Evolutionary conservation across 2,797 vertebrate species (phyloP).

Genomic region (Gallinago stenura): DNA sequence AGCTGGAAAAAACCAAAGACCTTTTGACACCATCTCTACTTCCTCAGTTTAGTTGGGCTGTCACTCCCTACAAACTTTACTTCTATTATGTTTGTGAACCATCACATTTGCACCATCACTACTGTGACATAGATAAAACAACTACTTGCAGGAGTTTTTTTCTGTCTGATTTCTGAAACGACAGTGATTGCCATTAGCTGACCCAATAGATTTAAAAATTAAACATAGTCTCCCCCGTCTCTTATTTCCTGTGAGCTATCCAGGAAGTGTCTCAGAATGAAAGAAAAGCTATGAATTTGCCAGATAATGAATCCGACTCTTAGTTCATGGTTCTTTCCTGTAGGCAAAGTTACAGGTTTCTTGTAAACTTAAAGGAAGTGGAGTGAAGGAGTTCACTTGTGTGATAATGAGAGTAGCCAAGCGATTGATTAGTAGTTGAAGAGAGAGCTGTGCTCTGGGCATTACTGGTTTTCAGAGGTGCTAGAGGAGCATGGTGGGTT

Average conservation of each 20-base stretch:
- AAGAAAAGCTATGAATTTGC: constrained; percentile 55
- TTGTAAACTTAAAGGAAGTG: constrained; percentile 63
- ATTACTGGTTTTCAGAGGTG: background rate
- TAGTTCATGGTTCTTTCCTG: constrained; percentile 56
- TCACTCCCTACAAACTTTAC: background rate
- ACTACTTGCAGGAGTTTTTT: background rate
- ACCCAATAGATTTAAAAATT: background rate
- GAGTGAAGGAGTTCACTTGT: constrained; percentile 5
- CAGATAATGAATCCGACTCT: background rate
- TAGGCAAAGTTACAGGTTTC: constrained; percentile 53
- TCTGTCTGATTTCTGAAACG: background rate
- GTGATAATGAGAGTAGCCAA: constrained; percentile 33
- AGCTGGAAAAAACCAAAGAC: background rate
- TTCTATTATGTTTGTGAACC: background rate
- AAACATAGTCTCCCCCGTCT: background rate
- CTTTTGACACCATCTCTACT: background rate
- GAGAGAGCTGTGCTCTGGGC: background rate
- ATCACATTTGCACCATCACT: background rate
- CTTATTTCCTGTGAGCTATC: constrained; percentile 35
- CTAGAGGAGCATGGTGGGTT: background rate
- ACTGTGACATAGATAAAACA: background rate
- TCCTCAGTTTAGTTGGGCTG: background rate
- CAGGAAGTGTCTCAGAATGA: constrained; percentile 67
- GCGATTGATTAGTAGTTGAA: background rate
- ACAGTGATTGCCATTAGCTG: constrained; percentile 13